A percentile compares a stretch with the other conserved stretches of the same genome.
Evolutionary conservation across 2,888 invertebrate species (phyloP).

Genomic region (Litoditis marina): DNA sequence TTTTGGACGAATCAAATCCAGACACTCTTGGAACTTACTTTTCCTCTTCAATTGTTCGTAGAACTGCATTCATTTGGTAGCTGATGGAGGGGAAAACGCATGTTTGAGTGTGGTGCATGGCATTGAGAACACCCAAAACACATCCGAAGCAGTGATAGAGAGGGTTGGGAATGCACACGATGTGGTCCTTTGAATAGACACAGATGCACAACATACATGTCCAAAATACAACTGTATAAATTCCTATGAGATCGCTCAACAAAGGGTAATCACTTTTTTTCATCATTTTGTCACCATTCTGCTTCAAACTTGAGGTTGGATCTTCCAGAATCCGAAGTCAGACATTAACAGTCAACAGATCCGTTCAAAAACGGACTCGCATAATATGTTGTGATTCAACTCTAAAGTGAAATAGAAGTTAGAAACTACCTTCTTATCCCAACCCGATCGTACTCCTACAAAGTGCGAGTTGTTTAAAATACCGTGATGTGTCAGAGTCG

Average conservation of each 20-base stretch:
- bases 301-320: too few species aligned
- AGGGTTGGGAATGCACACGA: constrained; percentile 59
- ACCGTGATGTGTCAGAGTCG: constrained; percentile 69
- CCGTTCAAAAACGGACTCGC: too few species aligned
- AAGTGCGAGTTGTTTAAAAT: constrained; percentile 76
- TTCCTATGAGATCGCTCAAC: too few species aligned
- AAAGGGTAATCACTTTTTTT: constrained; percentile 6
- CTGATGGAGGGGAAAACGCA: constrained; percentile 64
- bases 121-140: constrained; percentile 69
- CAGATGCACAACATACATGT: not conserved
- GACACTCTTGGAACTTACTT: too few species aligned
- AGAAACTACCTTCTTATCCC: not conserved
- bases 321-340: too few species aligned
- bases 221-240: too few species aligned
- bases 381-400: too few species aligned
- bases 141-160: constrained; percentile 75
- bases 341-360: too few species aligned
- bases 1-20: too few species aligned
- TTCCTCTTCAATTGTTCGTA: constrained; percentile 72
- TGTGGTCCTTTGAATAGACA: constrained; percentile 15
- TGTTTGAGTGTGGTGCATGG: constrained; percentile 65
- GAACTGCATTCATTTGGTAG: constrained; percentile 69
- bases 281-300: too few species aligned
- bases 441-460: constrained; percentile 67
- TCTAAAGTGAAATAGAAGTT: not conserved